Base-by-base conservation (phyloP, 2,113 vertebrate genomes). In the Tyto alba region DNA sequence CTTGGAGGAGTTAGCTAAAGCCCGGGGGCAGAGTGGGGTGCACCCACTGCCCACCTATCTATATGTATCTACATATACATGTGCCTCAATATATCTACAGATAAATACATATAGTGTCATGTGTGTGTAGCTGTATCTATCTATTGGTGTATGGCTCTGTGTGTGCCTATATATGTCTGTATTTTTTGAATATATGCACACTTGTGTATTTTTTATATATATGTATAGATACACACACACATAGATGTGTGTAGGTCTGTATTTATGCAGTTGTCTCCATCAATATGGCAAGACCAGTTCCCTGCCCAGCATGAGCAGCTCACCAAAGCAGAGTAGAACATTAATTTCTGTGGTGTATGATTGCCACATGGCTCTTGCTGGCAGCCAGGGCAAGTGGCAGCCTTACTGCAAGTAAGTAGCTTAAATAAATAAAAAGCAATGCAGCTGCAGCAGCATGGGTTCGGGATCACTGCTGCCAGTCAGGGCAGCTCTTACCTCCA, bases 401-500 rank as follows among this genome's bases (percentile, higher is more conserved):
- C 90, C 57, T 77, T n/a, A 9, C 38, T 16, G 36, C 16, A n/a
- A 10, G 0, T 7, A 60, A 79, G 47, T 13, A 34, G 40, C 40
- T 85, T 62, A 43, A 62, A 43, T 43, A 64, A 78, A 62, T 32
- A 17, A 60, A 52, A 18, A 62, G 47, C n/a, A 60, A 17, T 13
- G 32, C 26, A 50, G 41, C 30, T 2, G 0, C 64, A 69, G 79
- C 25, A 13, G 71, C 0, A 0, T 9, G 52, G 38, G 34, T 12
- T 23, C 64, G n/a, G 66, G 66, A 12, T 41, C 43, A 13, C 2
- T 5, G 36, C 48, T 30, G 48, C 48, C 48, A 52, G 52, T 67
- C 52, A 21, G n/a, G 55, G 36, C 40, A 62, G 34, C 40, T 5
- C 2, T 10, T 55, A 22, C 62, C 68, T 68, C 53, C 47, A 76